Evolutionary conservation across 1,140 invertebrate genomes (phyloP).

Genomic region (Micrasema longulum): DNA sequence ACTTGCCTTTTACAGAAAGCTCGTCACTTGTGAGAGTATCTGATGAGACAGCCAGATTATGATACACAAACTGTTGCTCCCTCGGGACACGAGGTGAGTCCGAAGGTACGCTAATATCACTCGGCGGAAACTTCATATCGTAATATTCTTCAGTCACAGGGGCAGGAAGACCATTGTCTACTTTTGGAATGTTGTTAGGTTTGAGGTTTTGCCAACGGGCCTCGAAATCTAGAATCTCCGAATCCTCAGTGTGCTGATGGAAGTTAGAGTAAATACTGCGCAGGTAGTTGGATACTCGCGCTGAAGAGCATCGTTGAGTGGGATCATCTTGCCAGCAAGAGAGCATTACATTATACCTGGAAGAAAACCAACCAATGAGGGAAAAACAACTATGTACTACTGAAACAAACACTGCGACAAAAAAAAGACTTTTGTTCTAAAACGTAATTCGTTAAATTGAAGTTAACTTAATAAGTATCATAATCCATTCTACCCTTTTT

Average conservation of each 20-base stretch:
- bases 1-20: constrained; percentile 62
- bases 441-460: no score
- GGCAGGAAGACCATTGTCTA: constrained; percentile 61
- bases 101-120: constrained; percentile 22
- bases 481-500: no score
- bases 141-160: constrained; percentile 8
- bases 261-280: constrained; percentile 68
- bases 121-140: constrained; percentile 36
- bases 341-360: constrained; percentile 76
- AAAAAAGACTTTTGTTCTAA: no score
- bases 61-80: constrained; percentile 26
- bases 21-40: constrained; percentile 61
- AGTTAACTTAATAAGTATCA: no score
- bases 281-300: constrained; percentile 71
- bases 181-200: constrained; percentile 72
- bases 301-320: constrained; percentile 60
- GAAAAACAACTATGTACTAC: background rate
- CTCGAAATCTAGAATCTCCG: constrained; percentile 73
- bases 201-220: constrained; percentile 75
- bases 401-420: no score
- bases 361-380: constrained; percentile 42
- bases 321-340: constrained; percentile 71
- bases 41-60: constrained; percentile 59
- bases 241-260: constrained; percentile 56
- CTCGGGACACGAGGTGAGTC: background rate